Conservation (phyloP, 2,113 vertebrate species). For the Oreochromis spilurus region DNA sequence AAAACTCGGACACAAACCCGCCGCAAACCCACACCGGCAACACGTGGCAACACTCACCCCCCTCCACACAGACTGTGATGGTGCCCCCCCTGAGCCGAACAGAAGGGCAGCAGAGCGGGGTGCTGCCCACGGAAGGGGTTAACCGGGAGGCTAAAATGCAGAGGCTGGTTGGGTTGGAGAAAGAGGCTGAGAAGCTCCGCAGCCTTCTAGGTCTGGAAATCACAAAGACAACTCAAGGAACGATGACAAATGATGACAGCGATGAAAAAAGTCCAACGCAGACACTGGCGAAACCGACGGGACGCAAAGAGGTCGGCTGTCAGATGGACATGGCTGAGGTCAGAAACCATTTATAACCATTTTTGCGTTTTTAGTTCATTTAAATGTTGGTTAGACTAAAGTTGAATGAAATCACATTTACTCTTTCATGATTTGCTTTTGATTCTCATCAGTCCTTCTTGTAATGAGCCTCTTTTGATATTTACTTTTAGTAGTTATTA, state of each 20-base stretch:
- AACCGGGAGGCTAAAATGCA: slow-evolving; percentile 29
- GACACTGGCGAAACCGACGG: background rate
- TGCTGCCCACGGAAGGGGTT: background rate
- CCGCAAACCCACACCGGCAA: background rate
- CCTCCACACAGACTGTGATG: slow-evolving; percentile 54
- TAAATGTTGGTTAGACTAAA: background rate
- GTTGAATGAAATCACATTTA: background rate
- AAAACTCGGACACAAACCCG: background rate
- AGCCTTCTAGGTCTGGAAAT: slow-evolving; percentile 52
- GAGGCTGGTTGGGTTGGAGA: slow-evolving; percentile 59
- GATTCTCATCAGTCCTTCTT: background rate
- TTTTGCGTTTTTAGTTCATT: background rate
- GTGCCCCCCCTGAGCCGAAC: slow-evolving; percentile 51
- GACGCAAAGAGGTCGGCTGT: slow-evolving; percentile 18
- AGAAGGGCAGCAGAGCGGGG: background rate
- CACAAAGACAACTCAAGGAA: slow-evolving; percentile 16
- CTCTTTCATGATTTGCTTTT: background rate
- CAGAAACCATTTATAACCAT: background rate
- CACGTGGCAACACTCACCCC: background rate
- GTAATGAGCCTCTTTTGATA: background rate
- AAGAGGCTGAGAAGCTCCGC: slow-evolving; percentile 54
- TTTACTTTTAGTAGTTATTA: background rate
- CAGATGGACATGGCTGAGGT: slow-evolving; percentile 40
- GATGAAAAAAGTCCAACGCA: background rate
- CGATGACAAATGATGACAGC: slow-evolving; percentile 4